Evolutionary conservation across 2,113 vertebrate species (phyloP).

Genomic region (Macquaria ambigua): DNA sequence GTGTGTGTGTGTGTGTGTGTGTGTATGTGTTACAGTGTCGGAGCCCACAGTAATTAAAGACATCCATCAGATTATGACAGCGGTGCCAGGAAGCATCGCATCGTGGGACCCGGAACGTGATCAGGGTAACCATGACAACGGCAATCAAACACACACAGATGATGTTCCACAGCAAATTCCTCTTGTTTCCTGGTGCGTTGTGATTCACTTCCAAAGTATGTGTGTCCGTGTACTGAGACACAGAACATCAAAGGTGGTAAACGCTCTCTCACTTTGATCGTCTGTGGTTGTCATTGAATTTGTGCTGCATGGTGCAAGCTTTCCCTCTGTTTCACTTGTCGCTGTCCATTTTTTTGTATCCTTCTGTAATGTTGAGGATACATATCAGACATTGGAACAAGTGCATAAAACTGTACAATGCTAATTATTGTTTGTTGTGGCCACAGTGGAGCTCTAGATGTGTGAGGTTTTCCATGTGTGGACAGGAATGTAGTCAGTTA

Average conservation of each 20-base stretch:
- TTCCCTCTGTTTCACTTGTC: background rate
- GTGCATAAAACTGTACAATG: background rate
- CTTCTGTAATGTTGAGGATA: background rate
- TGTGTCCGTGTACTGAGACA: background rate
- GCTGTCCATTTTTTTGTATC: background rate
- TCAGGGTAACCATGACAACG: conserved; percentile 20
- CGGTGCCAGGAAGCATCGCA: conserved; percentile 13
- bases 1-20: conserved; percentile 36
- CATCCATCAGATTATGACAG: conserved; percentile 67
- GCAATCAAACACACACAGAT: conserved; percentile 47
- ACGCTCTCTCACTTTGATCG: background rate
- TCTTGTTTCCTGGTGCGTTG: conserved; percentile 41
- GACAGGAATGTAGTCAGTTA: conserved; percentile 20
- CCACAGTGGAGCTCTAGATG: background rate
- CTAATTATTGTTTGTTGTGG: background rate
- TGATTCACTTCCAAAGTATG: conserved; percentile 68
- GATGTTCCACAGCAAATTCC: conserved; percentile 35
- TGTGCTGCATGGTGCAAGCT: background rate
- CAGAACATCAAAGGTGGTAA: background rate
- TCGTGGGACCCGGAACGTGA: conserved; percentile 22
- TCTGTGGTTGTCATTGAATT: background rate
- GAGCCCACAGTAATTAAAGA: conserved; percentile 54
- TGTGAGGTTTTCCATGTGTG: no score
- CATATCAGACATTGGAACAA: background rate
- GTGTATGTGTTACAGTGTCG: conserved; percentile 34